Conservation (phyloP, 2,113 vertebrate genomes). For the Oryzias melastigma region DNA sequence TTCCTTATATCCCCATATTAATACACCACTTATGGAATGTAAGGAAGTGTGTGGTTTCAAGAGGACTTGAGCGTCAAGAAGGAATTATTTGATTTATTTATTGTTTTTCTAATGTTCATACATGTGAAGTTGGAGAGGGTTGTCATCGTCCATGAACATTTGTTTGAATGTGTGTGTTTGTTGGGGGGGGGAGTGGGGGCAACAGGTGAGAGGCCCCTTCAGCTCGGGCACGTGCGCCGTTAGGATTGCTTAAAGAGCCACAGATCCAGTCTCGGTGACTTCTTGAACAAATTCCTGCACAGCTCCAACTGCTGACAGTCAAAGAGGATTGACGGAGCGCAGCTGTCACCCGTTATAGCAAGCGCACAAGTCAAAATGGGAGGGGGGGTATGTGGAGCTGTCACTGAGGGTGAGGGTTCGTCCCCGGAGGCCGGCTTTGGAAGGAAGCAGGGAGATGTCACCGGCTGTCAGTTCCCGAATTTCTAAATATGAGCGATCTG, state of each 20-base stretch:
- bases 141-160: constrained; percentile 7
- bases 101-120: neutral
- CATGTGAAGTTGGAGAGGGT: constrained; percentile 13
- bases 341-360: constrained; percentile 75
- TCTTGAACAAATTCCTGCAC: constrained; percentile 67
- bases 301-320: constrained; percentile 58
- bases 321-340: constrained; percentile 75
- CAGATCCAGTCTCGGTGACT: constrained; percentile 68
- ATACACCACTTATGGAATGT: constrained; percentile 97
- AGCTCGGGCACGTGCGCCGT: constrained; percentile 49
- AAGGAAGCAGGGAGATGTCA: constrained; percentile 44
- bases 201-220: constrained; percentile 67
- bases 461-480: constrained; percentile 38
- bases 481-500: constrained; percentile 53
- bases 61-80: constrained; percentile 52
- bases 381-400: constrained; percentile 39
- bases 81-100: neutral
- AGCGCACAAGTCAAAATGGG: constrained; percentile 54
- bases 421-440: constrained; percentile 40
- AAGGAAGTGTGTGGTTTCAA: constrained; percentile 99
- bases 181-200: constrained; percentile 30
- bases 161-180: constrained; percentile 12
- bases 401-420: constrained; percentile 55
- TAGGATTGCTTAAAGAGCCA: constrained; percentile 42
- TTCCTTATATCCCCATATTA: constrained; percentile 99